Conservation (phyloP, 2,797 vertebrate genomes). For the Anguilla pacifica region DNA sequence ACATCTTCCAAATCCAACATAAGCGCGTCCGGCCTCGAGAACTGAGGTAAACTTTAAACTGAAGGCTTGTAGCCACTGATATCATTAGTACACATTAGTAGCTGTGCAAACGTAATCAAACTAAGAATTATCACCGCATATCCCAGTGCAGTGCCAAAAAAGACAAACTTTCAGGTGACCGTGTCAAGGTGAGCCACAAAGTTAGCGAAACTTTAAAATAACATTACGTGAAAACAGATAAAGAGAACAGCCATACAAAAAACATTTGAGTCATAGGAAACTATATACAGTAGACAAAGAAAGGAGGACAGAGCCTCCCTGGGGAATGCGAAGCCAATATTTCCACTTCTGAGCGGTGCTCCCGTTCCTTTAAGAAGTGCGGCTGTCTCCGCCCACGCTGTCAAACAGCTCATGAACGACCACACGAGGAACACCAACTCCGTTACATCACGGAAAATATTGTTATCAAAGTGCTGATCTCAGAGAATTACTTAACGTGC, state of each 20-base stretch:
- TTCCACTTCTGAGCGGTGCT: not conserved
- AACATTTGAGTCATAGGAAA: not conserved
- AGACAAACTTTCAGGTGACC: not conserved
- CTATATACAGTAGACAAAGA: not conserved
- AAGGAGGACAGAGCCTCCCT: not conserved
- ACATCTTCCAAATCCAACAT: not conserved
- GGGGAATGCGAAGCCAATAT: not conserved
- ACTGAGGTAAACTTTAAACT: not conserved
- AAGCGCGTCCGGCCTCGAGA: not conserved
- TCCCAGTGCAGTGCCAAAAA: not conserved
- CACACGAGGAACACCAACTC: not conserved
- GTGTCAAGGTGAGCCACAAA: not conserved
- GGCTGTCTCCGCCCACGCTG: not conserved
- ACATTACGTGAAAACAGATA: too few relatives aligned
- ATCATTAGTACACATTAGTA: not conserved
- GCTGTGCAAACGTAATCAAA: not conserved
- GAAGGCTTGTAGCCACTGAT: not conserved
- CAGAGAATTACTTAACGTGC: not conserved
- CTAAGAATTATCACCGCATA: not conserved
- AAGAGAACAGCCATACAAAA: not conserved
- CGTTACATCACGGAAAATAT: not conserved
- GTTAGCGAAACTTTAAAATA: not conserved
- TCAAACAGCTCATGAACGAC: not conserved
- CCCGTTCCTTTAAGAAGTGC: not conserved
- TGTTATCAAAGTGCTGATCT: not conserved